phyloP scores from a whole-genome alignment of 2,113 vertebrate genomes.

The Chloebia gouldiae region DNA sequence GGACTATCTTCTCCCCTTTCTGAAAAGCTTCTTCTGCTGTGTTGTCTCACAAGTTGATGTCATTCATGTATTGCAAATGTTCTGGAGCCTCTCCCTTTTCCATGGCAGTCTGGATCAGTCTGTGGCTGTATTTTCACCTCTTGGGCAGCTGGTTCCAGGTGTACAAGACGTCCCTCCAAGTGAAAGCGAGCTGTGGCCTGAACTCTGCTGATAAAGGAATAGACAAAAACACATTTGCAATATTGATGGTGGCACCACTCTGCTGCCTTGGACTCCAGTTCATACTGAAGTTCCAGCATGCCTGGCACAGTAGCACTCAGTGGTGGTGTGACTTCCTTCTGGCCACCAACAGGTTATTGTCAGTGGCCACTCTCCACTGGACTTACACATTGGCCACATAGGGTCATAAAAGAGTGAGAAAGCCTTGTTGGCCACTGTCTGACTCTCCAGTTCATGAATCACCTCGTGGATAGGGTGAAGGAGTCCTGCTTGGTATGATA shows the following conservation, averaged over 20 bases:
- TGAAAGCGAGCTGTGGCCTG: background rate
- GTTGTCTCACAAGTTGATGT: background rate
- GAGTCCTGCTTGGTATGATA: background rate
- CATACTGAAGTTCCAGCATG: background rate
- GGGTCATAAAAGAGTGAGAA: background rate
- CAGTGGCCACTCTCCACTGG: background rate
- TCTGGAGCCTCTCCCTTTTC: background rate
- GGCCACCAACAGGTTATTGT: rapidly evolving
- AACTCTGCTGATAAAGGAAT: background rate
- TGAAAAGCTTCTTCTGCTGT: background rate
- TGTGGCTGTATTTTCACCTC: background rate
- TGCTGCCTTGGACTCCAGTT: background rate
- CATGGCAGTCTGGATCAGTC: background rate
- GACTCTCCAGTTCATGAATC: background rate
- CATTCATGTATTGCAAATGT: background rate
- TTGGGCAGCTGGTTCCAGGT: background rate
- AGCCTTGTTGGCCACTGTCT: background rate
- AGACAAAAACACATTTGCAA: background rate
- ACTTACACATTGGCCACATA: background rate
- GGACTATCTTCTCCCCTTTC: background rate
- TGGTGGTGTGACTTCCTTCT: background rate
- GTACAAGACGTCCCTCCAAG: background rate
- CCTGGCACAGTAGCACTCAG: rapidly evolving
- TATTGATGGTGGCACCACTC: background rate
- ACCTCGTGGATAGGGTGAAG: background rate